Evolutionary conservation across 2,113 vertebrate species (phyloP), one percentile per base, ranked within the genome.

Genomic region (Acrocephalus kingi): DNA sequence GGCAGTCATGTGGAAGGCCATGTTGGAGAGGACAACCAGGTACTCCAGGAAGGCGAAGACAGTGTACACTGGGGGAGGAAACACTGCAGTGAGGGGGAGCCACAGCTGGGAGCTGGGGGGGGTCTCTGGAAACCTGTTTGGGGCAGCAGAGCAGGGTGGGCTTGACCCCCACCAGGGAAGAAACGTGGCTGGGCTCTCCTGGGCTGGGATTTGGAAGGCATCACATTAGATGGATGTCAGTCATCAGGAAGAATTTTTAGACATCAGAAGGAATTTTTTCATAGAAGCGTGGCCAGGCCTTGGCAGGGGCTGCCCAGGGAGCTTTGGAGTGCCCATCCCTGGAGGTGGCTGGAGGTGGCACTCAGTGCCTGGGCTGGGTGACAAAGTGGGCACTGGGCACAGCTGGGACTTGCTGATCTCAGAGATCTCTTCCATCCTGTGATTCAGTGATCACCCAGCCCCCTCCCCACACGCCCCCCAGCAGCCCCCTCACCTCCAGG

Each of bases 1-100:
- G 28, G 99, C 99, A 8, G 99, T 99, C 97, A 99, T 98, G 98
- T 99, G 99, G 98, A 99, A 99, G 46, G 98, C 99, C 99, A 99
- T 99, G 97, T 99, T 99, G 97, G 98, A 99, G 41, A 99, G 97
- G 43, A 99, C 99, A 30, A 99, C 98, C 37, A 99, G 97, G 97
- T 99, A 99, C 97, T 99, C 99, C 97, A 98, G 98, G 95, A 99
- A 90, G 68, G 99, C 98, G n/a, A 99, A 99, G 56, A 99, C 54
- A 20, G 99, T 99, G 92, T 99, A 99, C 67, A 98, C 99, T 99
- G 96, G 2, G 3, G 68, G 64, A 35, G 46, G 6, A 75, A 91
- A 69, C 31, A 5, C 24, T 25, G 48, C 11, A 5, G 31, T 73
- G 61, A 86, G 56, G 39, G 67, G 16, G 12, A 21, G 5, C 17